phyloP scores from a whole-genome alignment of 2,888 invertebrate species.

The Diloba caeruleocephala region DNA sequence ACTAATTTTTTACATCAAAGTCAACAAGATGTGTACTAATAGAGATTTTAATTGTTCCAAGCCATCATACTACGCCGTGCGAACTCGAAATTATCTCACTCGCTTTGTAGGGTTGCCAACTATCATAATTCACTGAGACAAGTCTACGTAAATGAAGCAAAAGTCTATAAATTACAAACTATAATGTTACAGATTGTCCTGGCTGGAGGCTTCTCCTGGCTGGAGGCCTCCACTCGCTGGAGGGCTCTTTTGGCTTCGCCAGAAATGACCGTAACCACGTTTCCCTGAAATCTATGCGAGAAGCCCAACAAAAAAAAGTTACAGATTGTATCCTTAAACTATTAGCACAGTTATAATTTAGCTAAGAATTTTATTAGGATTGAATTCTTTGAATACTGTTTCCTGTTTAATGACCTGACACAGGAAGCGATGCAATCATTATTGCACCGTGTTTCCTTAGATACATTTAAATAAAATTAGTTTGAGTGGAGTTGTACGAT shows the following conservation, averaged over 20 bases:
- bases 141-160: slow-evolving; percentile 18
- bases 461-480: slow-evolving; percentile 41
- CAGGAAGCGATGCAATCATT: slow-evolving; percentile 44
- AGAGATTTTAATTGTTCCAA: slow-evolving; percentile 45
- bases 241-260: too few species aligned
- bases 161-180: slow-evolving; percentile 23
- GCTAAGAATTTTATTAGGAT: slow-evolving; percentile 33
- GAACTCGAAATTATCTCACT: slow-evolving; percentile 32
- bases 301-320: too few species aligned
- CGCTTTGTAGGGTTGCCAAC: slow-evolving; percentile 44
- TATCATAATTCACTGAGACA: slow-evolving; percentile 39
- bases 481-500: slow-evolving; percentile 31
- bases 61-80: slow-evolving; percentile 19
- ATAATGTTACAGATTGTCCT: slow-evolving; percentile 5
- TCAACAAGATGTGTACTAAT: slow-evolving; percentile 46
- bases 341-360: slow-evolving; percentile 17
- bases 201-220: too few species aligned
- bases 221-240: too few species aligned
- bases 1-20: slow-evolving; percentile 41
- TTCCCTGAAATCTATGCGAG: too few species aligned
- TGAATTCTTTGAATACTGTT: slow-evolving; percentile 35
- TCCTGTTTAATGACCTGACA: slow-evolving; percentile 43
- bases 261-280: too few species aligned
- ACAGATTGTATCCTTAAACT: too few species aligned
- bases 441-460: slow-evolving; percentile 33